A percentile compares a stretch with the other conserved stretches of the same genome.
phyloP scores from a whole-genome alignment of 2,797 vertebrate genomes.

The Acanthiza pusilla region DNA sequence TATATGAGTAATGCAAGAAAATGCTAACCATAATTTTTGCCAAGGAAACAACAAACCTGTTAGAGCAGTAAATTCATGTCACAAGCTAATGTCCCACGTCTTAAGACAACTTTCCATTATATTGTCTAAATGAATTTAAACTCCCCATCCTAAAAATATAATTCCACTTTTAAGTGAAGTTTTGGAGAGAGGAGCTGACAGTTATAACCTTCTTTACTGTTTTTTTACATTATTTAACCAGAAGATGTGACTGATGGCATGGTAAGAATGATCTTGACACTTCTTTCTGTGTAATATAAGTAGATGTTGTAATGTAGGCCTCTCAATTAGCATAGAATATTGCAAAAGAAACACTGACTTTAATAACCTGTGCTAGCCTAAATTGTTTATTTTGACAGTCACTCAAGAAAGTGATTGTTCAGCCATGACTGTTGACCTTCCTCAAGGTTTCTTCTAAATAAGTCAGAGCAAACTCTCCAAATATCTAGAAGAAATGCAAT shows the following conservation, averaged over 20 bases:
- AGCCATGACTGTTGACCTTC: conserved; percentile 30
- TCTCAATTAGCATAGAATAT: not conserved
- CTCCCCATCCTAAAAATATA: not conserved
- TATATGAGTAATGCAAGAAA: not conserved
- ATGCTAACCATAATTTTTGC: not conserved
- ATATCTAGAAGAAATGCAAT: not conserved
- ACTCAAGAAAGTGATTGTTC: conserved; percentile 29
- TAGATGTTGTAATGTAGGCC: not conserved
- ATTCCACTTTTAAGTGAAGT: not conserved
- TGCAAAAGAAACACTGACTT: conserved; percentile 15
- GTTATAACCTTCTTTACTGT: not conserved
- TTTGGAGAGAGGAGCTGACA: not conserved
- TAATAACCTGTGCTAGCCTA: not conserved
- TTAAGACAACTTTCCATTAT: not conserved
- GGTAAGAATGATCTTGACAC: not conserved
- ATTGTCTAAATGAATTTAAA: not conserved
- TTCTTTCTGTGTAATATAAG: not conserved
- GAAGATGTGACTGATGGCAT: not conserved
- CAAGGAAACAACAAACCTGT: not conserved
- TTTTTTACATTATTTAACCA: not conserved
- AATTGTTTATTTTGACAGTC: conserved; percentile 40
- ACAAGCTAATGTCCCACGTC: not conserved
- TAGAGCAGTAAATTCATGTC: not conserved
- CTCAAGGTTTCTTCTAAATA: conserved; percentile 20
- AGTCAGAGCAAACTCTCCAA: conserved; percentile 1